phyloP scores from a whole-genome alignment of 2,888 invertebrate species.

The Philereme transversata region DNA sequence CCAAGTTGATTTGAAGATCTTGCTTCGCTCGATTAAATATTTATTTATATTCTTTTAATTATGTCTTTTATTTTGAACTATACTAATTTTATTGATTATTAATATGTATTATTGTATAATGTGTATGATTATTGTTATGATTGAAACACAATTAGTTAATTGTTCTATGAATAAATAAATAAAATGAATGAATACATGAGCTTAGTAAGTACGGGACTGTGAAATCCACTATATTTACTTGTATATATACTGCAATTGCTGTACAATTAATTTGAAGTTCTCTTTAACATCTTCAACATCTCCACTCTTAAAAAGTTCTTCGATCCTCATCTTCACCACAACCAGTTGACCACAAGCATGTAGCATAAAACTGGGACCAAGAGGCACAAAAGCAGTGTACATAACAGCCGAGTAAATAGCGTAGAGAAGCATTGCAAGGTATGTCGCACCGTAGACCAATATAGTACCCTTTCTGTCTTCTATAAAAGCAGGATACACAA shows the following conservation, averaged over 20 bases:
- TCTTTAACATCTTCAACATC: constrained; percentile 33
- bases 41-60: too few species aligned
- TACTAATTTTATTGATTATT: too few species aligned
- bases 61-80: too few species aligned
- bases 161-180: too few species aligned
- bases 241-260: constrained; percentile 46
- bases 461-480: constrained; percentile 44
- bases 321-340: constrained; percentile 44
- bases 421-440: constrained; percentile 27
- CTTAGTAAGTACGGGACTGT: too few species aligned
- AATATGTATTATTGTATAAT: too few species aligned
- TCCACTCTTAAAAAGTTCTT: constrained; percentile 42
- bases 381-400: constrained; percentile 51
- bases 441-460: constrained; percentile 32
- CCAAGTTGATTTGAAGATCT: too few species aligned
- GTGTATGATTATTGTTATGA: too few species aligned
- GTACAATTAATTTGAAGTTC: constrained; percentile 45
- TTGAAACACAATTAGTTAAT: too few species aligned
- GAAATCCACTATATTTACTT: constrained; percentile 31
- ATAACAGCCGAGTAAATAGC: constrained; percentile 40
- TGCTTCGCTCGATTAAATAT: too few species aligned
- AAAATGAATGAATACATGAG: too few species aligned
- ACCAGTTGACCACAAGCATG: constrained; percentile 62
- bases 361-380: constrained; percentile 58
- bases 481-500: constrained; percentile 45